phyloP scores from a whole-genome alignment of 2,888 invertebrate species.

The Synanthedon myopaeformis region DNA sequence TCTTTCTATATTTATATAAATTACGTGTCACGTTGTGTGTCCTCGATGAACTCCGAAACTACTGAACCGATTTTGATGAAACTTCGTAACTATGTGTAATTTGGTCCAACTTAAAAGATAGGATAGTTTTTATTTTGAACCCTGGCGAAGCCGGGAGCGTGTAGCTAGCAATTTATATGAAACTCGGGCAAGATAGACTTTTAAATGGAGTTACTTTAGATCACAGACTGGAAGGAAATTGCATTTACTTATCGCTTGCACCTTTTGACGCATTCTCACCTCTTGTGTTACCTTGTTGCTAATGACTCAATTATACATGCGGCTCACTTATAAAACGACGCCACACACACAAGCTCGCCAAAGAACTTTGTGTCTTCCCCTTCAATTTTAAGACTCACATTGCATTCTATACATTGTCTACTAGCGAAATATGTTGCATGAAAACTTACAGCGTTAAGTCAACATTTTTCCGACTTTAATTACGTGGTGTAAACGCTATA shows the following conservation, averaged over 20 bases:
- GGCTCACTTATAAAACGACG: neutral
- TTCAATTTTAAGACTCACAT: neutral
- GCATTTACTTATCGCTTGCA: conserved; percentile 47
- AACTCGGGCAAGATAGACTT: conserved; percentile 9
- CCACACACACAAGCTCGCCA: neutral
- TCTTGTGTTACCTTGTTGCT: conserved; percentile 41
- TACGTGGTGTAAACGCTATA: conserved; percentile 36
- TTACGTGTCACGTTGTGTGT: no score
- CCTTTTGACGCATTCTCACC: conserved; percentile 50
- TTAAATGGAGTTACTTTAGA: conserved; percentile 32
- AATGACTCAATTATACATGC: conserved; percentile 51
- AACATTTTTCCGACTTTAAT: conserved; percentile 39
- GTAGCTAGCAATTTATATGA: no score
- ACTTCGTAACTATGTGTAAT: no score
- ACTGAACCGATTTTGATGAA: no score
- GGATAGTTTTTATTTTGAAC: no score
- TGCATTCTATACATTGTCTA: neutral
- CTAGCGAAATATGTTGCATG: conserved; percentile 25
- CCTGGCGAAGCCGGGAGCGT: no score
- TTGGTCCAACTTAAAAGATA: no score
- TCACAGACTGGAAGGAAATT: conserved; percentile 38
- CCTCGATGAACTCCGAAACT: no score
- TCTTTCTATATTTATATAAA: no score
- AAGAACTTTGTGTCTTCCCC: no score
- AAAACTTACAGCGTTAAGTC: conserved; percentile 32